Base-by-base conservation (phyloP, 2,797 vertebrate species). In the Phoxinus dragarum region DNA sequence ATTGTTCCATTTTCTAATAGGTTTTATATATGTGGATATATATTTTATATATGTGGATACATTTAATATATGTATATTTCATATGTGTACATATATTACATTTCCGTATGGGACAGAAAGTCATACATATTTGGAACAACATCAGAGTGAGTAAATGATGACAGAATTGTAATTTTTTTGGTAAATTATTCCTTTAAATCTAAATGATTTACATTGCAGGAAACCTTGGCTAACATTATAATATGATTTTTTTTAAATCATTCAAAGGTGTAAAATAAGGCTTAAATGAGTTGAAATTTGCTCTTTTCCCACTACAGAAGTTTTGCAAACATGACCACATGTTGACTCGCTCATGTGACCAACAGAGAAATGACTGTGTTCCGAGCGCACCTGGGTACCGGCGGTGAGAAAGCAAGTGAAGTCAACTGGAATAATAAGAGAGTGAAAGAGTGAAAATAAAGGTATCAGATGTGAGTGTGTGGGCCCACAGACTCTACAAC, bases 331-430 rank as follows among this genome's bases (percentile, higher is more conserved):
- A 71, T 31, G 44, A 66, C 44, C 71, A 54, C 64, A 78, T 69
- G 75, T n/a, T 44, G 36, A 69, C 74, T 44, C 5, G 61, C 23
- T 5, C 31, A 42, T 77, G 47, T 23, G 0, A 19, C 36, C 59
- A 40, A 84, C 47, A 68, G 36, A 77, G 47, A 84, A 82, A 59
- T n/a, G 11, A 16, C 36, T 78, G 49, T 78, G 64, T 56, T 78
- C 82, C 19, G 49, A 8, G n/a, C 52, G 75, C 83, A 84, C 83
- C 83, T 84, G 83, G 9, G 83, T 84, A 61, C 38, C 74, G 49
- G 47, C 52, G 69, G 82, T 56, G 44, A 74, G n/a, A 49, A 42
- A 75, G 56, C 44, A 64, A 49, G 31, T 36, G 56, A 84, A 74
- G 64, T 78, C 73, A 68, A 77, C 61, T 84, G 36, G n/a, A 84